Conservation (phyloP, 2,888 invertebrate species). For the Mycalesis mineus region DNA sequence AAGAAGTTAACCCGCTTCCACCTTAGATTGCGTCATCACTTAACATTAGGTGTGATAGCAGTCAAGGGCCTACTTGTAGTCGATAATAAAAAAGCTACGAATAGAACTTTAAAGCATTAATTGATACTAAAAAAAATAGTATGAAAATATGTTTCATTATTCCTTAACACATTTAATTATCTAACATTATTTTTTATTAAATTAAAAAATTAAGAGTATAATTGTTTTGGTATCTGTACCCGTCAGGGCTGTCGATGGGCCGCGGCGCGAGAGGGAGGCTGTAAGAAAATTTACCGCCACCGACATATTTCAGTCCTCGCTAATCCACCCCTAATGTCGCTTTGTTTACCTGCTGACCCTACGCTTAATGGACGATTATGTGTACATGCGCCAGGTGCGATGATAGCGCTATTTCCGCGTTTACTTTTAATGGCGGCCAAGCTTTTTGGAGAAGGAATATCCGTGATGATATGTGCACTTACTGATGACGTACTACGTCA, state of each 20-base stretch:
- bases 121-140: too few species aligned
- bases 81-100: too few species aligned
- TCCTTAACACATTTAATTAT: too few species aligned
- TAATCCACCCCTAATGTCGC: constrained; percentile 77
- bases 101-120: too few species aligned
- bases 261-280: constrained; percentile 62
- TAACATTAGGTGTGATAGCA: too few species aligned
- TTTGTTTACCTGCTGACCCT: constrained; percentile 77
- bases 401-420: constrained; percentile 16
- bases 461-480: neutral
- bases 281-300: constrained; percentile 77
- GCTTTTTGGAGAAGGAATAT: neutral
- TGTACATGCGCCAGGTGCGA: constrained; percentile 19
- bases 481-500: too few species aligned
- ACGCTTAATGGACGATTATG: constrained; percentile 43
- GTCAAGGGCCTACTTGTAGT: too few species aligned
- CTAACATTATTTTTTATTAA: too few species aligned
- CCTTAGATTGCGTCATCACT: too few species aligned
- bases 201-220: neutral
- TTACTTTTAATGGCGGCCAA: constrained; percentile 7
- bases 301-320: constrained; percentile 73
- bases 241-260: constrained; percentile 72
- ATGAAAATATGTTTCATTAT: too few species aligned
- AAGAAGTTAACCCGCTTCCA: too few species aligned
- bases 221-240: constrained; percentile 44